Base-by-base conservation (phyloP, 2,113 vertebrate species). In the Poeciliopsis occidentalis region DNA sequence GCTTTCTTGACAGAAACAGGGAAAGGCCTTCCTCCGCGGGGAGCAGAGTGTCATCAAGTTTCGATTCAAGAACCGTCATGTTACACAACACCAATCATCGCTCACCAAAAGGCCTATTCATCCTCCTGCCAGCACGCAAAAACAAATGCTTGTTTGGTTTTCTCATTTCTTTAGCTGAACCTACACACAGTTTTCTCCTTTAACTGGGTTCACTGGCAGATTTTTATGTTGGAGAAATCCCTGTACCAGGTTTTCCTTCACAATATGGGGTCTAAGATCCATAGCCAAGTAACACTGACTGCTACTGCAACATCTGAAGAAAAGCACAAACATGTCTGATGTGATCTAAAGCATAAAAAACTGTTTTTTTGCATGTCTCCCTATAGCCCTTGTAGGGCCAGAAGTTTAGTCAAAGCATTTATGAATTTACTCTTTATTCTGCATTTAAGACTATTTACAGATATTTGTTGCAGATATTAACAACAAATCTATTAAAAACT, bases 1-100 rank as follows among this genome's bases (percentile, higher is more conserved):
- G 73, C 84, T 84, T 79, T 75, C 69, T 83, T 87, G 83, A 75
- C 79, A 85, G 67, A 85, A 84, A 85, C 75, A 84, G 61, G 8
- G 70, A 82, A 63, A 74, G 78, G 79, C 57, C 71, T 85, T 76
- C 75, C 65, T 83, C 75, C 69, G 54, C 31, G 30, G 80, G 85
- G 71, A 84, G 70, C 66, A 12, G 65, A 75, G 79, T 74, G 82
- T 85, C 84, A 80, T 66, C 39, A 67, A 64, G 60, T 78, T 79
- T 87, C 68, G 65, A 80, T 84, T 41, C 71, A 61, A 44, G 37
- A 79, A 62, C 34, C 64, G 79, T 69, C 34, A 60, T 44, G 60
- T 87, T 69, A 80, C 47, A 34, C 13, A 54, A 75, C 57, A 27
- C 39, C 68, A 65, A 76, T 80, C 77, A 78, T 81, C 82, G 79